A percentile compares a stretch with the other conserved stretches of the same genome.
phyloP scores from a whole-genome alignment of 2,797 vertebrate species.

The Pagetopsis macropterus region DNA sequence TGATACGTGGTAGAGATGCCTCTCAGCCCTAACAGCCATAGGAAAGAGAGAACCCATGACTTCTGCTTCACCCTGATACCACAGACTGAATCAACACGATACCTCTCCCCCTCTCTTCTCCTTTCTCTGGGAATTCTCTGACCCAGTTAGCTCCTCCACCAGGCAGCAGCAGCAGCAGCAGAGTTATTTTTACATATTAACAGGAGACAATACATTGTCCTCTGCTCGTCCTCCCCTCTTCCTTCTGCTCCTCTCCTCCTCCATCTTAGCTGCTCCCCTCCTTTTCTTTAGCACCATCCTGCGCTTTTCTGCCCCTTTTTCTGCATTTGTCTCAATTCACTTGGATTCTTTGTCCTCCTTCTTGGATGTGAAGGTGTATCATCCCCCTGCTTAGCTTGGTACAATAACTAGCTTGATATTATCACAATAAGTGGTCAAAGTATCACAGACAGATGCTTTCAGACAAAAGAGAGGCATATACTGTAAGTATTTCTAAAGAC shows the following conservation, averaged over 20 bases:
- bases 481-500: background rate
- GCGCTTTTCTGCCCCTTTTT: slow-evolving; percentile 13
- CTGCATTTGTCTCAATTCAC: slow-evolving; percentile 16
- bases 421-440: slow-evolving; percentile 3
- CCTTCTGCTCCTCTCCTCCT: slow-evolving; percentile 43
- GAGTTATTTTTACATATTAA: slow-evolving; percentile 86
- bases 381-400: slow-evolving; percentile 22
- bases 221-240: slow-evolving; percentile 73
- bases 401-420: background rate
- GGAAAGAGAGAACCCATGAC: slow-evolving; percentile 47
- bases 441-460: background rate
- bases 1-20: slow-evolving; percentile 20
- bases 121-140: slow-evolving; percentile 82
- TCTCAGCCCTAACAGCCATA: slow-evolving; percentile 31
- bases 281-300: slow-evolving; percentile 21
- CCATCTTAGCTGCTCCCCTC: slow-evolving; percentile 50
- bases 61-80: slow-evolving; percentile 63
- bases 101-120: slow-evolving; percentile 19
- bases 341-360: slow-evolving; percentile 36
- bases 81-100: slow-evolving; percentile 61
- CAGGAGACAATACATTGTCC: slow-evolving; percentile 80
- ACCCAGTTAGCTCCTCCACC: slow-evolving; percentile 83
- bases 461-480: slow-evolving; percentile 6
- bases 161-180: slow-evolving; percentile 58
- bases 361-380: slow-evolving; percentile 29